Percentiles rank a stretch among this genome's conserved stretches.
Conservation (phyloP, 1,140 invertebrate genomes). For the Lysiphlebus fabarum region DNA sequence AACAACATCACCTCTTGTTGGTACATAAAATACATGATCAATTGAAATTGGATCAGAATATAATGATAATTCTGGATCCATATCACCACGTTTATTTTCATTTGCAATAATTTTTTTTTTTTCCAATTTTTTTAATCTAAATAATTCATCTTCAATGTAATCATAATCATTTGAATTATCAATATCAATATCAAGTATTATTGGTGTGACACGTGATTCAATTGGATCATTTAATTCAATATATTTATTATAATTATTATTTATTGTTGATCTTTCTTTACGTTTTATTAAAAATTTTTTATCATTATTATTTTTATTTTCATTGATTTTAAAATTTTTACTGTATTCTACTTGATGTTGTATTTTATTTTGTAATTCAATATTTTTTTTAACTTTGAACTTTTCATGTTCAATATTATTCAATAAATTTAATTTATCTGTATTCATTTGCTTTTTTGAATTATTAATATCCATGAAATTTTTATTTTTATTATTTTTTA, state of each 20-base stretch:
- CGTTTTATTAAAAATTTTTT: neutral
- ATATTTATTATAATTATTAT: conserved; percentile 3
- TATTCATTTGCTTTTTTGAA: too few relatives aligned
- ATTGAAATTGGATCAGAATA: neutral
- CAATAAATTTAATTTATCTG: too few relatives aligned
- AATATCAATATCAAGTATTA: conserved; percentile 32
- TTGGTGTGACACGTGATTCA: conserved; percentile 26
- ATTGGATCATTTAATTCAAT: conserved; percentile 13
- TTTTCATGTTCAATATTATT: too few relatives aligned
- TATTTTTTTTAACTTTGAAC: too few relatives aligned
- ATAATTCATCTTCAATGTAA: conserved; percentile 40
- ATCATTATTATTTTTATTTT: too few relatives aligned
- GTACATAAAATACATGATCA: neutral
- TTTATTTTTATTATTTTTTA: too few relatives aligned
- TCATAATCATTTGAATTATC: conserved; percentile 22
- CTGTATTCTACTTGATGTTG: too few relatives aligned
- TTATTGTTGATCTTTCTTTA: conserved; percentile 1
- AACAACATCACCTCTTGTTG: neutral
- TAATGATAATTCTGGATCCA: conserved; percentile 25
- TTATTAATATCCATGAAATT: too few relatives aligned
- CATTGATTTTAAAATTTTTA: too few relatives aligned
- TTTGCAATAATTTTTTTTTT: conserved; percentile 2
- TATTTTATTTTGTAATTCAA: too few relatives aligned
- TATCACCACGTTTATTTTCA: conserved; percentile 42
- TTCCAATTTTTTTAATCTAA: conserved; percentile 35